Conservation (phyloP, 1,140 invertebrate genomes). For the Hestina assimilis region DNA sequence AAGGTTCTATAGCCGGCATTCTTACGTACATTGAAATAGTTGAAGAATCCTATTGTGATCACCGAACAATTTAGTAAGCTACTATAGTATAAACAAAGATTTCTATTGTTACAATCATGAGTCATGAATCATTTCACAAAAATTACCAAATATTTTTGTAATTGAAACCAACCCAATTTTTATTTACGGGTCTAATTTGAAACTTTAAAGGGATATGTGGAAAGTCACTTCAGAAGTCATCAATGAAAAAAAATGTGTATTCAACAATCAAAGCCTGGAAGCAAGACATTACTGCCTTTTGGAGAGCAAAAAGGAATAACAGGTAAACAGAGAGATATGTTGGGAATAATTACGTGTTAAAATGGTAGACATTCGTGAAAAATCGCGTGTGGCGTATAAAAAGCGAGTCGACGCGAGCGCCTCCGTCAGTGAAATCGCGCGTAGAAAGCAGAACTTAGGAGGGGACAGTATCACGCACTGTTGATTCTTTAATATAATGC, state of each 20-base stretch:
- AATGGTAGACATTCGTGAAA: conserved; percentile 55
- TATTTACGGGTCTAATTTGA: too few species aligned
- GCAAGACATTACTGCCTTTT: too few species aligned
- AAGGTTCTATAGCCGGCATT: conserved; percentile 42
- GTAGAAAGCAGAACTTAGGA: conserved; percentile 73
- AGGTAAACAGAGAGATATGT: background rate
- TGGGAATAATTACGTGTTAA: conserved; percentile 24
- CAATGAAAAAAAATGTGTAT: too few species aligned
- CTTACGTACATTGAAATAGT: conserved; percentile 44
- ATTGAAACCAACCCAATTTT: too few species aligned
- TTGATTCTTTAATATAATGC: conserved; percentile 23
- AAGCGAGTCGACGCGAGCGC: conserved; percentile 42
- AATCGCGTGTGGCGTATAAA: conserved; percentile 57
- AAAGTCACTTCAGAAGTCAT: too few species aligned
- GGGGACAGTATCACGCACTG: conserved; percentile 33
- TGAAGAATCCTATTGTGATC: conserved; percentile 65
- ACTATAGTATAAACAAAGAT: conserved; percentile 36
- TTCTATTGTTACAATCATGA: conserved; percentile 23
- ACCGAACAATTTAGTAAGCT: conserved; percentile 58
- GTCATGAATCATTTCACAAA: conserved; percentile 30
- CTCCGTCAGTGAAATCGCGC: conserved; percentile 68
- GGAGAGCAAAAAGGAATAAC: background rate
- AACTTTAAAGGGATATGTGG: too few species aligned
- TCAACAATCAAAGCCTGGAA: too few species aligned
- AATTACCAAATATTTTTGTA: too few species aligned